phyloP scores from a whole-genome alignment of 2,888 invertebrate species.

The Eilema sororculum region DNA sequence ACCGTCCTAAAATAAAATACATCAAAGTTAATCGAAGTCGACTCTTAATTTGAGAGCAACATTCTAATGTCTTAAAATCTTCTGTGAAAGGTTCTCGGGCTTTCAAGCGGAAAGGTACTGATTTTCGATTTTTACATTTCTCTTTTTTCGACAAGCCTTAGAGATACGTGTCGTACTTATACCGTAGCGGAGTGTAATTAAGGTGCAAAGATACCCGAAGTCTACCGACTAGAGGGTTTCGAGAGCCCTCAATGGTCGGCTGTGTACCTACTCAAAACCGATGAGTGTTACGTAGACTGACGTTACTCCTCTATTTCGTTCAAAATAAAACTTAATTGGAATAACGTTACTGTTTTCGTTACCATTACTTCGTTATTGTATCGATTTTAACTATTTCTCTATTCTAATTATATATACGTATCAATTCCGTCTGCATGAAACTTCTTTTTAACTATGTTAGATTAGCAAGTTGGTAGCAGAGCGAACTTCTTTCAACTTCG shows the following conservation, averaged over 20 bases:
- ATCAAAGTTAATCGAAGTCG: conserved; percentile 65
- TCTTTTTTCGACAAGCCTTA: conserved; percentile 68
- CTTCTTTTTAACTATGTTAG: conserved; percentile 33
- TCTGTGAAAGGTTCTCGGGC: conserved; percentile 62
- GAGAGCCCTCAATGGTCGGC: conserved; percentile 77
- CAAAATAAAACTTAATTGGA: conserved; percentile 81
- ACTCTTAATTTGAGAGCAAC: conserved; percentile 61
- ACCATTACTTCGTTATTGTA: conserved; percentile 48
- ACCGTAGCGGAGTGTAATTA: conserved; percentile 80
- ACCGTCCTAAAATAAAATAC: conserved; percentile 57
- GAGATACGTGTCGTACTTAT: conserved; percentile 81
- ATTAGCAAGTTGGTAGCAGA: conserved; percentile 31
- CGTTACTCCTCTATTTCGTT: conserved; percentile 73
- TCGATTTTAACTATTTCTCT: conserved; percentile 51
- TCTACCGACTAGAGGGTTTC: conserved; percentile 74
- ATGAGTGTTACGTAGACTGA: conserved; percentile 80
- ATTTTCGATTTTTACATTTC: conserved; percentile 67
- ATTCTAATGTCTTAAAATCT: conserved; percentile 66
- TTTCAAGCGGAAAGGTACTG: conserved; percentile 62
- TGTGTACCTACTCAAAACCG: conserved; percentile 75
- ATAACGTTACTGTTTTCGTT: conserved; percentile 57
- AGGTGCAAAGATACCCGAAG: conserved; percentile 86
- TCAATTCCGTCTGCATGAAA: conserved; percentile 37
- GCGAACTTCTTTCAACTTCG: conserved; percentile 51
- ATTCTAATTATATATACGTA: conserved; percentile 20